Percentiles rank a stretch among this genome's conserved stretches.
phyloP scores from a whole-genome alignment of 2,888 invertebrate species.

The Rotaria magnacalcarata region DNA sequence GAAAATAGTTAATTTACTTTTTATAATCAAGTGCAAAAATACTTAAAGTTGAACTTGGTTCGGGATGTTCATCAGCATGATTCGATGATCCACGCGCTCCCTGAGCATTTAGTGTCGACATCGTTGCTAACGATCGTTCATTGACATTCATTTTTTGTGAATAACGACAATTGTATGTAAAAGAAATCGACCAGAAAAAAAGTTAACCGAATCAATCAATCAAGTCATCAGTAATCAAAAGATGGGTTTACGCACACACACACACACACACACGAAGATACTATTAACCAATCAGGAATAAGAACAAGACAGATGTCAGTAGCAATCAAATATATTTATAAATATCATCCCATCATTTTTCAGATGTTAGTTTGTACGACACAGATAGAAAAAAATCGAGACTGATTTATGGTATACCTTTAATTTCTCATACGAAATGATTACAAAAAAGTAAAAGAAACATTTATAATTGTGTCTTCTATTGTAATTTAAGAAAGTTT shows the following conservation, averaged over 20 bases:
- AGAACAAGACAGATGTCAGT: not conserved
- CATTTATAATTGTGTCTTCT: too few species aligned
- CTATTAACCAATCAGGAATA: not conserved
- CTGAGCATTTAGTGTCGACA: not conserved
- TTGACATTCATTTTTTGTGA: not conserved
- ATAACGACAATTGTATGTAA: not conserved
- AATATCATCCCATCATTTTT: too few species aligned
- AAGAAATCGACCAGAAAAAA: too few species aligned
- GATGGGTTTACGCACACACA: not conserved
- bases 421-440: too few species aligned
- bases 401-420: too few species aligned
- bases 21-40: conserved; percentile 45
- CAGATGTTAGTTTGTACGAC: too few species aligned
- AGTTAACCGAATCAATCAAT: not conserved
- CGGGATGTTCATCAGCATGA: not conserved
- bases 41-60: conserved; percentile 24
- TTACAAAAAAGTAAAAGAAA: too few species aligned
- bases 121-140: not conserved
- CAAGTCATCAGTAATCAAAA: not conserved
- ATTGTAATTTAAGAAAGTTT: too few species aligned
- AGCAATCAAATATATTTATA: too few species aligned
- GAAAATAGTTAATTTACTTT: conserved; percentile 31
- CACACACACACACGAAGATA: not conserved
- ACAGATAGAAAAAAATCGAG: too few species aligned
- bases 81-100: not conserved